Base-by-base conservation (phyloP, 2,113 vertebrate species). In the Takifugu flavidus region DNA sequence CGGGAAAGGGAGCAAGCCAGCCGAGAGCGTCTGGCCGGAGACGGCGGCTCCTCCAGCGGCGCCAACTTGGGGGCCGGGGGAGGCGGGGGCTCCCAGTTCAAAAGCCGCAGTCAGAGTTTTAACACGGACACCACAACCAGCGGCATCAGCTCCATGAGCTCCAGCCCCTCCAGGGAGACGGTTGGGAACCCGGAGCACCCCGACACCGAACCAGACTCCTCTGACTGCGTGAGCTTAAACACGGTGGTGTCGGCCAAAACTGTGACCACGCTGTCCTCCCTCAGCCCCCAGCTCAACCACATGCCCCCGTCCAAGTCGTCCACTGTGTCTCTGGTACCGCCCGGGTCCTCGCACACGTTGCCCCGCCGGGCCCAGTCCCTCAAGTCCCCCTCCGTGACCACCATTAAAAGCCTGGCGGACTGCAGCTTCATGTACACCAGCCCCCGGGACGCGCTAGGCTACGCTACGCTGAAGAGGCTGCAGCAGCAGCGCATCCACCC, bases 71-170 rank as follows among this genome's bases (percentile, higher is more conserved):
- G 91, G 52, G 94, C 13, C 93, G 3, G 93, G 52, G 88, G 92
- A 2, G 76, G 82, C 0, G 82, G 85, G n/a, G 87, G 89, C 56
- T 90, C 93, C 39, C 95, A 96, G 78, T 98, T 99, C 84, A 99
- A 99, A 90, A 98, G 95, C 72, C 96, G 95, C 74, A 99, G 97
- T 83, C 93, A 98, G 79, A 99, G 97, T 89, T 98, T 99, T 80
- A 99, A 99, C 85, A 99, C 97, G 49, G 97, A 99, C 89, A 99
- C 97, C 25, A 98, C 97, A 25, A 99, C 97, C 53, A 99, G 97
- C 52, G 96, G 97, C 58, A 98, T 99, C 87, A 99, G 97, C 83
- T 99, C 97, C 34, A 99, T 99, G 96, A 99, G 97, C 80, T 99
- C 97, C 42, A 98, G 95, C 82, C 97, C 97, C 13, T 99, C 97